These are phyloP conservation scores for Drosophila kambysellisi DNA, from an alignment of 2,888 invertebrate genomes.

Conservation along the genomic window DNA sequence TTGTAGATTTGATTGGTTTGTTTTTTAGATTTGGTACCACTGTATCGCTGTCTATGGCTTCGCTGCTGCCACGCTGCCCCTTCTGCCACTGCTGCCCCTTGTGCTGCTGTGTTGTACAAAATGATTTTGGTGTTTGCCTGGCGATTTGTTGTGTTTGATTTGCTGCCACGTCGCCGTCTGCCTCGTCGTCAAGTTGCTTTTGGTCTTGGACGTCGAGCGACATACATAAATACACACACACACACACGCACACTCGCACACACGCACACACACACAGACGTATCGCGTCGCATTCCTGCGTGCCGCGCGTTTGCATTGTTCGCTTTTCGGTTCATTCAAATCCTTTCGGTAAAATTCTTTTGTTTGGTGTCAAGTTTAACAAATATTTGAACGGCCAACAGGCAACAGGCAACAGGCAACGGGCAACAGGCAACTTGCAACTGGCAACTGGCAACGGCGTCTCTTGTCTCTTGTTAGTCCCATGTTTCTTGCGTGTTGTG, in stretches of 20 bases:
- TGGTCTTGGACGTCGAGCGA: constrained; percentile 18
- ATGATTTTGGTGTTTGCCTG: constrained; percentile 72
- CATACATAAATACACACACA: constrained; percentile 1
- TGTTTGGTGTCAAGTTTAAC: constrained; percentile 84
- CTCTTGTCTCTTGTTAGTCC: constrained; percentile 63
- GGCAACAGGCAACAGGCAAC: constrained; percentile 41
- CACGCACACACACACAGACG: neutral
- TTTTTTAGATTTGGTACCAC: neutral
- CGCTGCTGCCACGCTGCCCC: constrained; percentile 5
- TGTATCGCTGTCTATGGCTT: neutral
- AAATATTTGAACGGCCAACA: constrained; percentile 78
- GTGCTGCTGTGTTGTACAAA: constrained; percentile 63
- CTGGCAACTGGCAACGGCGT: constrained; percentile 21
- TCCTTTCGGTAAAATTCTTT: constrained; percentile 82
- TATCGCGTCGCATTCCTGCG: constrained; percentile 59
- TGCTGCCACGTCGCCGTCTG: constrained; percentile 67
- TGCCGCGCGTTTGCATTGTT: constrained; percentile 76
- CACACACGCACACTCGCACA: neutral
- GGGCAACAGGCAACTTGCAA: constrained; percentile 38
- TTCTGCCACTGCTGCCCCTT: constrained; percentile 8
- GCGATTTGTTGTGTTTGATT: constrained; percentile 79
- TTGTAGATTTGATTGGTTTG: neutral
- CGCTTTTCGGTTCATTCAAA: constrained; percentile 74
- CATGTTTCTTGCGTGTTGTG: constrained; percentile 63
- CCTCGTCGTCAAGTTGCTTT: constrained; percentile 28